Conservation (phyloP, 2,797 vertebrate species). For the Moxostoma hubbsi region DNA sequence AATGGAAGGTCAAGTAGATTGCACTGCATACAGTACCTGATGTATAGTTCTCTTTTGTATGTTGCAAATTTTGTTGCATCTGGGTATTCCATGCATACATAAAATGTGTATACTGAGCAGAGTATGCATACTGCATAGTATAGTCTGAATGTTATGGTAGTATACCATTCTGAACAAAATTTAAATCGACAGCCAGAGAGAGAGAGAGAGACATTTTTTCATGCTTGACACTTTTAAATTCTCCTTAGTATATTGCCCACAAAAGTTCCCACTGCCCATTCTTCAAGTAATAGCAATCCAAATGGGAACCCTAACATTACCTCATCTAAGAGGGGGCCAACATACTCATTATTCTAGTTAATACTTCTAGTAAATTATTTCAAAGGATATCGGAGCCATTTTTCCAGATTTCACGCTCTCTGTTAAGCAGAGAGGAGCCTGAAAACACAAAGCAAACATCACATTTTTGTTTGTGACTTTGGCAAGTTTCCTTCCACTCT, state of each 20-base stretch:
- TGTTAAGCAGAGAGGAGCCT: conserved; percentile 48
- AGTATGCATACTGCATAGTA: not conserved
- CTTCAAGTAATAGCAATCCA: conserved; percentile 44
- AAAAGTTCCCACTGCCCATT: conserved; percentile 12
- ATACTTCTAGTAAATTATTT: conserved; percentile 35
- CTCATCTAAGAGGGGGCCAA: conserved; percentile 15
- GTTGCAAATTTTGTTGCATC: not conserved
- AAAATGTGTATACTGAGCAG: not conserved
- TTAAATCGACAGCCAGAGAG: not conserved
- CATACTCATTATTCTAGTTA: conserved; percentile 51
- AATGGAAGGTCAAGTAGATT: not conserved
- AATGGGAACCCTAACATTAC: conserved; percentile 26
- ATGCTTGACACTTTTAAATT: not conserved
- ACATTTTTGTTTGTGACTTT: conserved; percentile 18
- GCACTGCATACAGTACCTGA: not conserved
- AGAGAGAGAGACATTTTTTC: not conserved
- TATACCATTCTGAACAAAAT: conserved; percentile 28
- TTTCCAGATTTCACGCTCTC: conserved; percentile 51
- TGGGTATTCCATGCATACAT: not conserved
- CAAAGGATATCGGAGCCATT: conserved; percentile 35
- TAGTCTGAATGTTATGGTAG: not conserved
- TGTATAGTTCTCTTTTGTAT: not conserved
- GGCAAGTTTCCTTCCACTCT: conserved; percentile 48
- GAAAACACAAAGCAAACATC: conserved; percentile 21
- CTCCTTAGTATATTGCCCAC: not conserved